Percentiles rank a stretch among this genome's conserved stretches.
Conservation (phyloP, 2,113 vertebrate genomes). For the Varanus salvator region DNA sequence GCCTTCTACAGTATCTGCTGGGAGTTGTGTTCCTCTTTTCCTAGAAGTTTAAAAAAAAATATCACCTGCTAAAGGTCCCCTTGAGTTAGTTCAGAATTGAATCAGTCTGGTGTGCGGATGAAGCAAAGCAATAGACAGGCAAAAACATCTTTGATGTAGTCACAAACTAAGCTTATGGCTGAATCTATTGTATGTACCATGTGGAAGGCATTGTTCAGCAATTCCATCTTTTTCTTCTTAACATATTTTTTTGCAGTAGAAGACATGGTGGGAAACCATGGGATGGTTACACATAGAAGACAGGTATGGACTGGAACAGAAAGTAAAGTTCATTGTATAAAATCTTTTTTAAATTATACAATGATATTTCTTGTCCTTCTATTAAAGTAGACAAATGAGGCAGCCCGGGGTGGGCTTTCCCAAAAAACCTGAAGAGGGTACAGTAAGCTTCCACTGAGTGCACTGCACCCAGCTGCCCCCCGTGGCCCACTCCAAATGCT, state of each 20-base stretch:
- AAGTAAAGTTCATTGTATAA: no score
- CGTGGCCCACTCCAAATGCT: not conserved
- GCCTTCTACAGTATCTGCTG: slow-evolving; percentile 66
- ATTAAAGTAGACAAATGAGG: not conserved
- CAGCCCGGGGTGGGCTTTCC: not conserved
- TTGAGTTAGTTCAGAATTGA: not conserved
- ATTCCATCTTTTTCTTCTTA: no score
- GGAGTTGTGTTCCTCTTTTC: slow-evolving; percentile 83
- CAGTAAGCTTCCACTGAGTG: not conserved
- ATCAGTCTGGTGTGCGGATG: not conserved
- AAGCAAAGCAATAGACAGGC: not conserved
- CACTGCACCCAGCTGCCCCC: not conserved
- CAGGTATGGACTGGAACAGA: not conserved
- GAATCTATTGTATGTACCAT: not conserved
- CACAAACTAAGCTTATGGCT: not conserved
- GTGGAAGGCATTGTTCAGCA: no score
- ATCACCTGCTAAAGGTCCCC: not conserved
- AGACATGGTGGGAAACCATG: no score
- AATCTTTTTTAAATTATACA: not conserved
- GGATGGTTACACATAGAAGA: no score
- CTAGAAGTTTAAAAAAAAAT: slow-evolving; percentile 64
- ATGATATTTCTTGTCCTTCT: not conserved
- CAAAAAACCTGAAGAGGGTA: not conserved
- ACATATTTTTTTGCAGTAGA: no score
- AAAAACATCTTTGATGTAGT: not conserved